Percentiles rank a stretch among this genome's conserved stretches.
phyloP scores from a whole-genome alignment of 2,888 invertebrate species.

The Nomada lathburiana region DNA sequence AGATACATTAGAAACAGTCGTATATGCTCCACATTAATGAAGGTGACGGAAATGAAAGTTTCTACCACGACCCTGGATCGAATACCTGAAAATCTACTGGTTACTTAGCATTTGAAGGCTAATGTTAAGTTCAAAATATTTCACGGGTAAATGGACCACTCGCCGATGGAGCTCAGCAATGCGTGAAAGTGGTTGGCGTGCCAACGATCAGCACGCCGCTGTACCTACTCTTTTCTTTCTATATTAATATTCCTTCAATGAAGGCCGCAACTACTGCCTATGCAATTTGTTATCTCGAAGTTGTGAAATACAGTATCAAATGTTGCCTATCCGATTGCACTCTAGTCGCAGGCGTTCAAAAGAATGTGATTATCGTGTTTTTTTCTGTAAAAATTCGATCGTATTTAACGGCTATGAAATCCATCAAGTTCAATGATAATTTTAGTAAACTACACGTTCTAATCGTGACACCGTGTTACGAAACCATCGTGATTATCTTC shows the following conservation, averaged over 20 bases:
- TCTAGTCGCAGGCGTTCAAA: neutral
- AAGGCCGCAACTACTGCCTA: conserved; percentile 66
- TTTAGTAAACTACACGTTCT: too few relatives aligned
- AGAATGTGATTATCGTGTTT: neutral
- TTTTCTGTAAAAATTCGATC: neutral
- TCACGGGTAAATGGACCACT: conserved; percentile 63
- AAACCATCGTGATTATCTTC: neutral
- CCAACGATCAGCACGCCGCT: conserved; percentile 61
- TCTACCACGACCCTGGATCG: neutral
- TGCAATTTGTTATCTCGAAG: conserved; percentile 48
- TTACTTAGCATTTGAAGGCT: conserved; percentile 16
- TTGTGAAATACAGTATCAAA: conserved; percentile 43
- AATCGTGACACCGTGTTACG: neutral
- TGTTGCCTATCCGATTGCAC: neutral
- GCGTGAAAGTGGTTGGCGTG: conserved; percentile 74
- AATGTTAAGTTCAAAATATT: conserved; percentile 50
- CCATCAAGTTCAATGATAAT: too few relatives aligned
- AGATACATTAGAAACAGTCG: neutral
- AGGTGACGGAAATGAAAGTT: neutral
- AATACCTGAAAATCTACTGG: conserved; percentile 14
- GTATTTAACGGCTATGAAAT: neutral
- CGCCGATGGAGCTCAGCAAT: conserved; percentile 47
- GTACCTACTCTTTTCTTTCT: conserved; percentile 63
- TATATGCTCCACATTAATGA: neutral
- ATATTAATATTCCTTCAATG: conserved; percentile 68